A percentile compares a stretch with the other conserved stretches of the same genome.
Evolutionary conservation across 2,797 vertebrate genomes (phyloP).

Genomic region (Platalea minor): DNA sequence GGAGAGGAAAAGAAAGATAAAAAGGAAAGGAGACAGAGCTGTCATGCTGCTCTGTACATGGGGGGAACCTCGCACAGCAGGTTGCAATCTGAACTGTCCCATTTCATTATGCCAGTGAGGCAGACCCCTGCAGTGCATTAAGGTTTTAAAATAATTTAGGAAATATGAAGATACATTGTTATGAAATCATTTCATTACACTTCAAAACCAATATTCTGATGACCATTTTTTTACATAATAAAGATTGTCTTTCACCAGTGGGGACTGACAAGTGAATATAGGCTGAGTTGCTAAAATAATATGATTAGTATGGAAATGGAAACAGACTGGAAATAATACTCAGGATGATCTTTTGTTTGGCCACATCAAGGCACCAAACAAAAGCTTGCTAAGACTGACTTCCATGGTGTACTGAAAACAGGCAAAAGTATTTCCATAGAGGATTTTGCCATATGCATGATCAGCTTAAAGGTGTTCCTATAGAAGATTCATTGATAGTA

Average conservation of each 20-base stretch:
- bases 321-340: slow-evolving; percentile 29
- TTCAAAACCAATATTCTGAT: slow-evolving; percentile 48
- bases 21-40: slow-evolving; percentile 22
- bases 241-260: slow-evolving; percentile 18
- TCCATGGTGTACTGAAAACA: not conserved
- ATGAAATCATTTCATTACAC: slow-evolving; percentile 49
- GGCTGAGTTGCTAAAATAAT: slow-evolving; percentile 21
- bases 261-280: slow-evolving; percentile 8
- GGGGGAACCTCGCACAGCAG: slow-evolving; percentile 47
- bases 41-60: not conserved
- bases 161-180: slow-evolving; percentile 59
- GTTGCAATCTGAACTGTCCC: slow-evolving; percentile 55
- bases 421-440: not conserved
- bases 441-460: not conserved
- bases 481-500: not conserved
- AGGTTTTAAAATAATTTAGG: slow-evolving; percentile 56
- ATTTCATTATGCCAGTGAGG: slow-evolving; percentile 47
- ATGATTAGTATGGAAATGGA: slow-evolving; percentile 40
- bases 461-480: not conserved
- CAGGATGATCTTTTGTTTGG: slow-evolving; percentile 39
- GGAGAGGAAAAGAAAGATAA: slow-evolving; percentile 19
- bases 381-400: not conserved
- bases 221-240: slow-evolving; percentile 27
- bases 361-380: not conserved
- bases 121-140: slow-evolving; percentile 45